Conservation (phyloP, 2,113 vertebrate species). For the Rhinopithecus roxellana region DNA sequence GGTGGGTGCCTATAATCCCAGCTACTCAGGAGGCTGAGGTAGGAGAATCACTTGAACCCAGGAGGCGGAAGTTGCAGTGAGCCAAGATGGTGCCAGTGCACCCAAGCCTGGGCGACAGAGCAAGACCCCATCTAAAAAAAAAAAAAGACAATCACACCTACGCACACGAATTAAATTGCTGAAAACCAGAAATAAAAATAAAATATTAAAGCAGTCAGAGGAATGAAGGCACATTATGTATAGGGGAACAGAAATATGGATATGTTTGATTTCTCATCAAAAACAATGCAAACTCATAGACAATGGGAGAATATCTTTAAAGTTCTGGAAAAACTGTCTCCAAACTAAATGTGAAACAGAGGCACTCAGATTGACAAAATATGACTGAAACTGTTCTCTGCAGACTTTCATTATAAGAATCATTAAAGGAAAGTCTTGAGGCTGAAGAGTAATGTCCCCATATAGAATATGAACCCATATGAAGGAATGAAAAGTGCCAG, state of each 20-base stretch:
- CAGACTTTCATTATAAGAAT: not conserved
- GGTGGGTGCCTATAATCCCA: too few relatives aligned
- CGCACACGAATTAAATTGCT: not conserved
- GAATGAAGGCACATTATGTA: not conserved
- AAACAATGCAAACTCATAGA: not conserved
- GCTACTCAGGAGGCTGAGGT: too few relatives aligned
- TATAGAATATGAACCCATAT: not conserved
- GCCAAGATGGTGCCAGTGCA: too few relatives aligned
- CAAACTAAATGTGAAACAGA: constrained; percentile 17
- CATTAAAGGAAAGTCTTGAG: too few relatives aligned
- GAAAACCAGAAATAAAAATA: not conserved
- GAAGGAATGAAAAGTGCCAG: not conserved
- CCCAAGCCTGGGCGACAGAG: too few relatives aligned
- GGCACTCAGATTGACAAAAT: not conserved
- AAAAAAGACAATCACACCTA: not conserved
- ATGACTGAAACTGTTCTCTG: not conserved
- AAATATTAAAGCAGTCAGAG: not conserved
- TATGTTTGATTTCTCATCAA: not conserved
- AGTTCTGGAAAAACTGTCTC: not conserved
- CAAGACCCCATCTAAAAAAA: too few relatives aligned
- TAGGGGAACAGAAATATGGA: not conserved
- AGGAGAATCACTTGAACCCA: too few relatives aligned
- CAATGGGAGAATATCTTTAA: not conserved
- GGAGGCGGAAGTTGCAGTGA: too few relatives aligned
- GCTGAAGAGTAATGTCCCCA: not conserved